A percentile compares a stretch with the other conserved stretches of the same genome.
These are phyloP conservation scores for Halichoerus grypus DNA, from an alignment of 2,113 vertebrate species.

Conservation along the genomic window DNA sequence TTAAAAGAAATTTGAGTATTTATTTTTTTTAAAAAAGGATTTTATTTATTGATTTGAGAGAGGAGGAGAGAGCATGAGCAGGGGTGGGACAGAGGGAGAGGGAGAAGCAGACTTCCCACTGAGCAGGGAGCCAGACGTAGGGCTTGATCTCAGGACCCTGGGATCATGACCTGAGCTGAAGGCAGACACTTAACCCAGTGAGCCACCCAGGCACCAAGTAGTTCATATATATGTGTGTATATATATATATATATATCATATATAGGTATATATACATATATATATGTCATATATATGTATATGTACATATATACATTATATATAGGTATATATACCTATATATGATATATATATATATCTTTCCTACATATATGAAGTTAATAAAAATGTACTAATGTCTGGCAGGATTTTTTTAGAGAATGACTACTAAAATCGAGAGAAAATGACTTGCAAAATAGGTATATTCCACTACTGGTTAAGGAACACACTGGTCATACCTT, in stretches of 20 bases:
- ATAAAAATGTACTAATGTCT: conserved; percentile 1
- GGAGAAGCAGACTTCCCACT: not conserved
- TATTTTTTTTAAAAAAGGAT: not conserved
- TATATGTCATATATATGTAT: not conserved
- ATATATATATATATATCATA: too few species aligned
- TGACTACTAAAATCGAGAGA: conserved; percentile 21
- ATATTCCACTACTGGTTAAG: not conserved
- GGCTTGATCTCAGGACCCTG: not conserved
- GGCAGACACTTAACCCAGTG: not conserved
- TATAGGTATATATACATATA: too few species aligned
- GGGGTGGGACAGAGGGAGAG: not conserved
- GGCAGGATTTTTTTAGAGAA: not conserved
- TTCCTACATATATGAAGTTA: not conserved
- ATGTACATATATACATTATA: not conserved
- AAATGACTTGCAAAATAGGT: not conserved
- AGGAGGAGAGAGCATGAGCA: not conserved
- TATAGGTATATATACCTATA: too few species aligned
- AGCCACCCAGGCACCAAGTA: not conserved
- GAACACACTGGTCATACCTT: not conserved
- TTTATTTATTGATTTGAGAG: not conserved
- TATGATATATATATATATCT: not conserved
- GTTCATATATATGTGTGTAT: not conserved
- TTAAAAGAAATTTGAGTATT: not conserved
- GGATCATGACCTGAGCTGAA: not conserved
- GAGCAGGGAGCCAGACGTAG: not conserved